Evolutionary conservation across 2,797 vertebrate genomes (phyloP), one percentile per base, ranked within the genome.

Genomic region (Chiroxiphia lanceolata): DNA sequence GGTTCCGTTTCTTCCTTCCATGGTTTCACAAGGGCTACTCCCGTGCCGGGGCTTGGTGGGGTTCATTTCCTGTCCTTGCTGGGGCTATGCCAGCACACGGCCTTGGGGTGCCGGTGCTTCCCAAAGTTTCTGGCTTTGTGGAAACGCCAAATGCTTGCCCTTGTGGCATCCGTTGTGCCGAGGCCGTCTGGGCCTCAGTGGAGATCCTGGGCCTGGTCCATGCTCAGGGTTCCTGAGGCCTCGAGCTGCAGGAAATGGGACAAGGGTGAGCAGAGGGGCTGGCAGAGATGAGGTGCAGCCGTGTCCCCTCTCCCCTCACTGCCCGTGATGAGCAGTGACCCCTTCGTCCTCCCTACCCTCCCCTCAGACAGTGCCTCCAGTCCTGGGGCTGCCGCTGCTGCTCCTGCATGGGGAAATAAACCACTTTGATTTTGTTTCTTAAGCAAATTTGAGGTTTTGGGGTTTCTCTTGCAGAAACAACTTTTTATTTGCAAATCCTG

Each of bases 371-470:
- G 36, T 4, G n/a, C 65, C 53, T 23, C 17, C 50, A 25, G 82
- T 70, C 51, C 82, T 1, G 9, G 31, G 51, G 36, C n/a, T 4
- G 34, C 68, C 59, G 51, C 82, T 48, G 63, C 27, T 67, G 85
- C 20, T 80, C 48, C 77, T 83, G 56, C 67, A 17, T n/a, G 31
- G 81, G 75, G 94, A 93, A 96, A 95, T 83, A 84, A 91, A 96
- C 38, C 79, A 83, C 92, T 95, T 87, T 94, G 89, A 95, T 94
- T 95, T 74, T 84, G 77, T 90, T 95, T 95, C 86, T 88, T 93
- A 94, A 95, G 90, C 92, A 96, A 84, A 95, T 95, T 88, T 96
- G 96, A 95, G 96, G 95, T 90, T 96, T 96, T 90, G 94, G 93
- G 96, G 95, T 96, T 97, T 95, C 83, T 92, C 94, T 95, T 93